Conservation (phyloP, 2,888 invertebrate genomes). For the Spodoptera exigua region DNA sequence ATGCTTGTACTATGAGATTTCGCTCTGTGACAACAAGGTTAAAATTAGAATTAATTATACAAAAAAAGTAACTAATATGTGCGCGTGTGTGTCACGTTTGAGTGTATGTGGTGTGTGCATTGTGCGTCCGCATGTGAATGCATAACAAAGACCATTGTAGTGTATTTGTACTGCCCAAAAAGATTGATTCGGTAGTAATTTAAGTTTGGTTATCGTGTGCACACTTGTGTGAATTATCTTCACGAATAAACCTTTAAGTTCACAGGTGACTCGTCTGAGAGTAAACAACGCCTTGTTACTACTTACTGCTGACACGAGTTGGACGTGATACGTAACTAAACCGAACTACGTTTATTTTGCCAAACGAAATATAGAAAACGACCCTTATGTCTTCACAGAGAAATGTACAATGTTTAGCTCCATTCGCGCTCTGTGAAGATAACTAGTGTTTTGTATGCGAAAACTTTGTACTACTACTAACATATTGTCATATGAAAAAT, state of each 20-base stretch:
- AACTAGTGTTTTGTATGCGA: conserved; percentile 60
- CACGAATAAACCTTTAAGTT: conserved; percentile 59
- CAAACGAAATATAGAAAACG: conserved; percentile 50
- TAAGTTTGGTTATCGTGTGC: conserved; percentile 3
- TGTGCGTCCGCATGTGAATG: no score
- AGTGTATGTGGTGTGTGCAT: no score
- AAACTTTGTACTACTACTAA: conserved; percentile 63
- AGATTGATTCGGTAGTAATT: conserved; percentile 24
- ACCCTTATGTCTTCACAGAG: conserved; percentile 53
- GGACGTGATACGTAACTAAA: conserved; percentile 62
- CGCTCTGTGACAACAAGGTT: no score
- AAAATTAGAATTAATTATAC: no score
- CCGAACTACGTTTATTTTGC: conserved; percentile 54
- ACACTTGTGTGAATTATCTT: conserved; percentile 31
- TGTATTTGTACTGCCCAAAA: not conserved
- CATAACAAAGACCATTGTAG: no score
- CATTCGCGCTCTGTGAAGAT: conserved; percentile 32
- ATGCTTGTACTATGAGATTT: no score
- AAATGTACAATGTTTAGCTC: conserved; percentile 31
- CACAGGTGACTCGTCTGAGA: conserved; percentile 63
- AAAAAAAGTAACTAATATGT: no score
- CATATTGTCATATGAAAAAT: conserved; percentile 33
- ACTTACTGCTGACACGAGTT: conserved; percentile 67
- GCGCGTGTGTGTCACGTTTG: no score
- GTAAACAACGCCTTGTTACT: conserved; percentile 73